Percentiles rank a stretch among this genome's conserved stretches.
Conservation (phyloP, 1,140 invertebrate species). For the Condylostylus longicornis region DNA sequence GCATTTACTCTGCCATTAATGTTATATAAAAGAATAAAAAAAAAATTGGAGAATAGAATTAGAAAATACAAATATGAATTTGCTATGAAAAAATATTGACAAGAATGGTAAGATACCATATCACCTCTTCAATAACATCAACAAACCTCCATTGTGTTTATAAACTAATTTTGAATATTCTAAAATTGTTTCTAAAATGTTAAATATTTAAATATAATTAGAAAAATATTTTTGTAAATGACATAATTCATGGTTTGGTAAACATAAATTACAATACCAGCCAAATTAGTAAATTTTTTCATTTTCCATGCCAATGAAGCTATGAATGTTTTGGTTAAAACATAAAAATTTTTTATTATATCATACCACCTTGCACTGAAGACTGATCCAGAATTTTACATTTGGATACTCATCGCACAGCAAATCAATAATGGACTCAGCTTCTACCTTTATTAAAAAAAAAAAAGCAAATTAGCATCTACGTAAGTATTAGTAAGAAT, state of each 20-base stretch:
- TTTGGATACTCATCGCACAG: slow-evolving; percentile 52
- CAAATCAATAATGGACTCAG: slow-evolving; percentile 59
- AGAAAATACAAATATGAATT: too few species aligned
- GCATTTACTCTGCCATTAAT: too few species aligned
- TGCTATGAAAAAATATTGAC: too few species aligned
- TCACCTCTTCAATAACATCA: too few species aligned
- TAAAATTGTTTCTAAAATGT: background rate
- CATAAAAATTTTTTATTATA: background rate
- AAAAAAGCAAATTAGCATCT: slow-evolving; percentile 1
- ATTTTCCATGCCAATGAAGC: background rate
- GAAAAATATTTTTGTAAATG: too few species aligned
- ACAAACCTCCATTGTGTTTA: too few species aligned
- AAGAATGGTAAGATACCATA: too few species aligned
- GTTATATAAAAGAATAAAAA: too few species aligned
- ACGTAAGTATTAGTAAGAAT: background rate
- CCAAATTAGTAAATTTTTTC: slow-evolving; percentile 2
- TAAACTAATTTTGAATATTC: background rate
- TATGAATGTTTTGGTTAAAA: background rate
- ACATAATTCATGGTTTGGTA: too few species aligned
- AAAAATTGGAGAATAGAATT: too few species aligned
- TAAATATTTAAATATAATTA: too few species aligned
- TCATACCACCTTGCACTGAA: slow-evolving; percentile 29
- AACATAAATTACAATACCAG: too few species aligned
- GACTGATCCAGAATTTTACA: slow-evolving; percentile 58
- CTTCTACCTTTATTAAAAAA: slow-evolving; percentile 44